These are phyloP conservation scores for Fistularia tabacaria DNA, from an alignment of 2,797 vertebrate species.

Conservation along the genomic window DNA sequence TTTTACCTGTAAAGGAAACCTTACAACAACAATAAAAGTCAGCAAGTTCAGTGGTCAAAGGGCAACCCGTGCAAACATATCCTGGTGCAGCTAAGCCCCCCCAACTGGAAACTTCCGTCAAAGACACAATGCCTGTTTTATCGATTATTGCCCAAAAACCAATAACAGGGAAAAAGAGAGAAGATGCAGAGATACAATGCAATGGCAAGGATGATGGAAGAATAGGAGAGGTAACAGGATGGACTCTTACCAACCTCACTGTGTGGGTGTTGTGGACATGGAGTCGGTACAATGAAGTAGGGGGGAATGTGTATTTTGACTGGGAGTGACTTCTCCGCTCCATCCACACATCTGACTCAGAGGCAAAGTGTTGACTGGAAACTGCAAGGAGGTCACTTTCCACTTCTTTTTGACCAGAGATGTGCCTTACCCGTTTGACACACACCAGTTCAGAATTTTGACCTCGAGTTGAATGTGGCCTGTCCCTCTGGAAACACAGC, in stretches of 20 bases:
- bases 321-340: constrained; percentile 32
- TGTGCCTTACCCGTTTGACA: constrained; percentile 12
- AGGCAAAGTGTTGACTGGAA: constrained; percentile 46
- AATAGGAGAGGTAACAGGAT: constrained; percentile 50
- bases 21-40: constrained; percentile 32
- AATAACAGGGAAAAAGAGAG: constrained; percentile 43
- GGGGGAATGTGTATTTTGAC: constrained; percentile 56
- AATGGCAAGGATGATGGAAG: constrained; percentile 52
- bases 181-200: constrained; percentile 41
- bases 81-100: constrained; percentile 38
- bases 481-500: constrained; percentile 19
- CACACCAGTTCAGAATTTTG: constrained; percentile 19
- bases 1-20: constrained; percentile 52
- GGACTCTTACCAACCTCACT: constrained; percentile 62
- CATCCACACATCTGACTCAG: constrained; percentile 37
- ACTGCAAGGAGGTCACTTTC: constrained; percentile 35
- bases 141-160: constrained; percentile 43
- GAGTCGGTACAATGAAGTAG: neutral
- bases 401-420: constrained; percentile 26
- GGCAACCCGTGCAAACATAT: constrained; percentile 40
- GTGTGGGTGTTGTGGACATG: constrained; percentile 45
- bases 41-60: neutral
- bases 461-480: constrained; percentile 33
- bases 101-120: constrained; percentile 39
- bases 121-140: constrained; percentile 50